These are phyloP conservation scores for Ellobius talpinus DNA, from an alignment of 2,113 vertebrate species.

Conservation along the genomic window DNA sequence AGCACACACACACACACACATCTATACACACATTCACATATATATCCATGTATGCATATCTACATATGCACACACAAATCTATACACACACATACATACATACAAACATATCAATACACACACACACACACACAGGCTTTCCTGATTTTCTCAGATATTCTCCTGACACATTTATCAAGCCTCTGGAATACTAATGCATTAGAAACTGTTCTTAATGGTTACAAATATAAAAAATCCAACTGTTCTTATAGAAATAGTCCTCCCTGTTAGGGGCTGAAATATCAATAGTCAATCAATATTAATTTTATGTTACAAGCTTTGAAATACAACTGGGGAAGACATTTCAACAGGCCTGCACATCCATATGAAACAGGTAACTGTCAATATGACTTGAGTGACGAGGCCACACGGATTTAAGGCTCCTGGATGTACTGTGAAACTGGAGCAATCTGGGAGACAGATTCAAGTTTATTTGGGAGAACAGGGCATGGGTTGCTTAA, in stretches of 20 bases:
- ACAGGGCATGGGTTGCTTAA: neutral
- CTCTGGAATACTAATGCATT: neutral
- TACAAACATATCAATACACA: neutral
- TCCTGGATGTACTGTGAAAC: neutral
- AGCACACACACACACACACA: neutral
- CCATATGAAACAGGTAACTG: neutral
- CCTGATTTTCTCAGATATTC: neutral
- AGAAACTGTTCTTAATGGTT: neutral
- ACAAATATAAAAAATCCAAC: neutral
- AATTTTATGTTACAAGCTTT: neutral
- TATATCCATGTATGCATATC: neutral
- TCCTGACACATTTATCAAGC: neutral
- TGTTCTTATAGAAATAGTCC: neutral
- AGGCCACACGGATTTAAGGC: neutral
- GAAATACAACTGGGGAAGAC: neutral
- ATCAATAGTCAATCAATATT: neutral
- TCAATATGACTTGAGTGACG: neutral
- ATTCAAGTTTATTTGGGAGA: slow-evolving; percentile 8
- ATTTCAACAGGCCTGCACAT: neutral
- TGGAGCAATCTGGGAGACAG: neutral
- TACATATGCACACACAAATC: neutral
- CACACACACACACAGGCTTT: neutral
- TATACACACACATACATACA: neutral
- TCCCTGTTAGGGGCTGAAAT: neutral
- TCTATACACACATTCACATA: no score